Percentiles rank a stretch among this genome's conserved stretches.
Conservation (phyloP, 92 coral and sea anemone genomes). For the Porites lobata region DNA sequence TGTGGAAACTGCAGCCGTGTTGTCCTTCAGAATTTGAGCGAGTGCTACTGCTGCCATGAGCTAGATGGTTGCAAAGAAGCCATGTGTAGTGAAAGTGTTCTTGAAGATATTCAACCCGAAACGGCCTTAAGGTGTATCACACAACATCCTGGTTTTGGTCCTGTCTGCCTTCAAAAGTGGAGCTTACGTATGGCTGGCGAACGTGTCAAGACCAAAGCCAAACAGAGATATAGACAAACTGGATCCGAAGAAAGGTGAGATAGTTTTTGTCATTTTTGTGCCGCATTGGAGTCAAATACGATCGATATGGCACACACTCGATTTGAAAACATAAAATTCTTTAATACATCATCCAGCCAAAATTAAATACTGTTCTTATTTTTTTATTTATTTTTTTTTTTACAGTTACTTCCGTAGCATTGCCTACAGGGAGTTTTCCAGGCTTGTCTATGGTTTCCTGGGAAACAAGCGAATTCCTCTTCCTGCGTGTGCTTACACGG, state of each 20-base stretch:
- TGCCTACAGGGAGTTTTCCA: conserved; percentile 1
- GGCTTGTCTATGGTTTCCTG: conserved; percentile 5
- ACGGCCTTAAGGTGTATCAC: no score
- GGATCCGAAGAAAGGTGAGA: no score
- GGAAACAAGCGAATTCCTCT: conserved; percentile 10
- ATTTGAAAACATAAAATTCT: not conserved
- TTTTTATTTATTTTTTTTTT: not conserved
- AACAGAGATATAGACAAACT: no score
- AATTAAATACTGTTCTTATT: not conserved
- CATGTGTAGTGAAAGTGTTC: no score
- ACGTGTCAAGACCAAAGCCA: no score
- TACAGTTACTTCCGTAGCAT: conserved; percentile 3
- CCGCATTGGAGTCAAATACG: no score
- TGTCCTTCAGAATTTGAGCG: conserved; percentile 39
- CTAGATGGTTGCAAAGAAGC: not conserved
- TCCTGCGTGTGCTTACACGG: conserved; percentile 9
- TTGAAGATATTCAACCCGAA: no score
- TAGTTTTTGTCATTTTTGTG: not conserved
- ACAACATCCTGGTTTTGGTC: no score
- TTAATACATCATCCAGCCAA: not conserved
- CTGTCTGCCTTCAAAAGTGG: no score
- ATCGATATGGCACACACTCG: no score
- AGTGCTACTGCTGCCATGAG: conserved; percentile 58
- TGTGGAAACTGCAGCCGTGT: conserved; percentile 52
- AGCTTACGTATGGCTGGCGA: no score